Evolutionary conservation across 2,797 vertebrate species (phyloP).

Genomic region (Lates japonicus): DNA sequence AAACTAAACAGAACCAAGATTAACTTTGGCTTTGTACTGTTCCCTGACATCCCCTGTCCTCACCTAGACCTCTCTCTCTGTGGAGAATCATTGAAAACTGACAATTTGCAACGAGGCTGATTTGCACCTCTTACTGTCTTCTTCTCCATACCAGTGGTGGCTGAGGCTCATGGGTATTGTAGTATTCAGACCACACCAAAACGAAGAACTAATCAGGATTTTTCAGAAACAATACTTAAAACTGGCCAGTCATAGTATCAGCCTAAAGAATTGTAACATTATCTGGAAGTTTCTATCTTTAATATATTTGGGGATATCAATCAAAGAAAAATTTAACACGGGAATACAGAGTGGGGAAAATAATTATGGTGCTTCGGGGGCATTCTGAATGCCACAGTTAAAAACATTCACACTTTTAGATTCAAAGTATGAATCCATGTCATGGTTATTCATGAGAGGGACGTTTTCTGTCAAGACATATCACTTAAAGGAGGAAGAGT

Average conservation of each 20-base stretch:
- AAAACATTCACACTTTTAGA: conserved; percentile 17
- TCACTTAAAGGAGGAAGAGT: conserved; percentile 64
- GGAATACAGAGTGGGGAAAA: no score
- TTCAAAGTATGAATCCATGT: conserved; percentile 34
- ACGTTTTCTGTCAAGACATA: conserved; percentile 68
- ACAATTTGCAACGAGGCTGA: no score
- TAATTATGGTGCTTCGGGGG: background rate
- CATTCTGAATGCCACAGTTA: background rate
- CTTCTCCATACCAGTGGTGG: no score
- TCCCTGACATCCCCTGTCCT: background rate
- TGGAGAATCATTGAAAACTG: no score
- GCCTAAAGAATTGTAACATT: background rate
- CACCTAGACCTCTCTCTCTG: background rate
- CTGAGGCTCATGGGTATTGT: background rate
- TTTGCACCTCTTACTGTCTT: no score
- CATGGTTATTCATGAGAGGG: conserved; percentile 58
- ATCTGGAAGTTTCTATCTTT: background rate
- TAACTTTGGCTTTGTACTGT: background rate
- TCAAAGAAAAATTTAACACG: no score
- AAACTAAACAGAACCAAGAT: background rate
- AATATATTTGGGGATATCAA: background rate
- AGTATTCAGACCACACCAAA: background rate
- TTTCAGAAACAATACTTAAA: background rate
- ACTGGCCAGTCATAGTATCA: no score
- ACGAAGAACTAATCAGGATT: background rate